phyloP scores from a whole-genome alignment of 2,113 vertebrate genomes.

The Xiphorhynchus elegans region DNA sequence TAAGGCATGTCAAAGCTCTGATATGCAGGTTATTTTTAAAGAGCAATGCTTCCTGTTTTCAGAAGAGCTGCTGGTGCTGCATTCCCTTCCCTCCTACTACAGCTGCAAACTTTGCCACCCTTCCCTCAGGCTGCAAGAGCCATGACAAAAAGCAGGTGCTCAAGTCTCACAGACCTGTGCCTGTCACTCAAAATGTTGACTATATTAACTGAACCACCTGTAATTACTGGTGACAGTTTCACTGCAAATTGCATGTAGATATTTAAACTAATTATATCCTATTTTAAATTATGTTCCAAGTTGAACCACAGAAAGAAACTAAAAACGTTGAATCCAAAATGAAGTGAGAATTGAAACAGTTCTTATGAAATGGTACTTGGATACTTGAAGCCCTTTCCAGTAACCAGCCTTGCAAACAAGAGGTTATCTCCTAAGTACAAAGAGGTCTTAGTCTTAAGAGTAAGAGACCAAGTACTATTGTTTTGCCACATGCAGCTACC shows the following conservation, averaged over 20 bases:
- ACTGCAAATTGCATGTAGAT: background rate
- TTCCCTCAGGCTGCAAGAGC: background rate
- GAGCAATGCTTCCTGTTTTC: background rate
- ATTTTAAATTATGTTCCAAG: background rate
- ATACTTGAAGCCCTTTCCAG: background rate
- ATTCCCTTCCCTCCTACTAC: background rate
- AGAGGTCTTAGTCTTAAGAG: background rate
- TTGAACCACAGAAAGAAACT: background rate
- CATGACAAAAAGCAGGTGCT: background rate
- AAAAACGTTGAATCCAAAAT: background rate
- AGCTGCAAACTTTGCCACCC: background rate
- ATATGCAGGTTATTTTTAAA: background rate
- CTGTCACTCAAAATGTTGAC: accelerated
- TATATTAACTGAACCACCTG: background rate
- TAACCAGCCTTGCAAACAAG: background rate
- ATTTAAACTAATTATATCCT: background rate
- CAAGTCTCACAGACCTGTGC: background rate
- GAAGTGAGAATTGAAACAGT: background rate
- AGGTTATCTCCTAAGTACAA: background rate
- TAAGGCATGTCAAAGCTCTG: background rate
- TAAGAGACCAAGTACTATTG: background rate
- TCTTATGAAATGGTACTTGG: background rate
- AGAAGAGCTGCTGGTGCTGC: background rate
- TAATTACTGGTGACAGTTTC: background rate
- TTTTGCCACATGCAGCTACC: accelerated